Base-by-base conservation (phyloP, 2,888 invertebrate genomes). In the Boloria euphrosyne region DNA sequence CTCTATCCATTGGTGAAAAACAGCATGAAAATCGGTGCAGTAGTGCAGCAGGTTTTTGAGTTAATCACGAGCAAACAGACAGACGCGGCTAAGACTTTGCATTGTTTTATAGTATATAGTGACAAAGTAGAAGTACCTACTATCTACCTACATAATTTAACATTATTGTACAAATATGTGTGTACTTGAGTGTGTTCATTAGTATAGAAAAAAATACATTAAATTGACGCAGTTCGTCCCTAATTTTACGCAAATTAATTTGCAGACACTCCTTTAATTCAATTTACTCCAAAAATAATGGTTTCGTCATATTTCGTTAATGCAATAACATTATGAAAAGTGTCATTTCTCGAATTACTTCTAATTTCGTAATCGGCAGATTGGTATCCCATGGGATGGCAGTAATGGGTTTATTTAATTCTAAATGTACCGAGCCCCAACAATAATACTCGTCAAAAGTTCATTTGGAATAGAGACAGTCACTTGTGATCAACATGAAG, bases 291-390 rank as follows among this genome's bases (percentile, higher is more conserved):
- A 49, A 59, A 49, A 6, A 18, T 7, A 22, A 44, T 44, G 51
- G 16, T 50, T 38, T 46, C 13, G 17, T 51, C 44, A 57, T n/a
- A 31, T 22, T 51, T 46, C 14, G 17, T 31, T 63, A 63, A 38
- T 38, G 10, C 38, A 65, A 54, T 44, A 17, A 31, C 27, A 61
- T 67, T 51, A 59, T 64, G 52, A 71, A 66, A 62, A 65, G 47
- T 50, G 67, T 60, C 71, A 65, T 76, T 77, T 74, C 70, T 66
- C 59, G 73, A 74, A 74, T 62, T 68, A 70, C 64, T 74, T 78
- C 75, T 75, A 78, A 80, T 80, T 79, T 78, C 73, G 67, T 76
- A 79, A 78, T 75, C 78, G 74, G 63, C 67, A 71, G 71, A 70
- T 70, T 61, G 62, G 50, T 27, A 70, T 75, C 79, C 76, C 74